Conservation (phyloP, 1,140 invertebrate genomes). For the Drosophila tristis region DNA sequence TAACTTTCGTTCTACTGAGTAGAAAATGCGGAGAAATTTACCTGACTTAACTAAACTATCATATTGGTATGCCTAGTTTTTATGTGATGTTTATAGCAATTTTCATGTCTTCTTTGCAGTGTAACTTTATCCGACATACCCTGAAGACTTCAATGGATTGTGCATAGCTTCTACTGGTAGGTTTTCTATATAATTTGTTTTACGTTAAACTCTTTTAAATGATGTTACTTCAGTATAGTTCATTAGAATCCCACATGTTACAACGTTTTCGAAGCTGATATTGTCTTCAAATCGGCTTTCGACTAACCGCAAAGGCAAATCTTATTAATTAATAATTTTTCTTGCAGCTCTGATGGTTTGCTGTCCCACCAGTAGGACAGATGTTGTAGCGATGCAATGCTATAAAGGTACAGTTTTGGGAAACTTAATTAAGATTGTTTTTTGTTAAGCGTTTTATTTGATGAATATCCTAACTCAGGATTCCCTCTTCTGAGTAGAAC, state of each 20-base stretch:
- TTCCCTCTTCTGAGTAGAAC: slow-evolving; percentile 82
- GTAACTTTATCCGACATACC: no score
- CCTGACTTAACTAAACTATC: slow-evolving; percentile 36
- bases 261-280: slow-evolving; percentile 72
- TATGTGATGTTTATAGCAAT: not conserved
- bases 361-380: no score
- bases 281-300: not conserved
- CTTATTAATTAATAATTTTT: not conserved
- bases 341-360: slow-evolving; percentile 3
- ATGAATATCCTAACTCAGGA: slow-evolving; percentile 74
- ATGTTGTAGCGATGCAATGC: no score
- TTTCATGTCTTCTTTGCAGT: not conserved
- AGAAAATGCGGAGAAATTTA: slow-evolving; percentile 65
- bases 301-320: no score
- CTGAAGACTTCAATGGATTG: not conserved
- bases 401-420: slow-evolving; percentile 22
- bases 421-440: not conserved
- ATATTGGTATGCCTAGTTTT: not conserved
- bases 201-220: slow-evolving; percentile 9
- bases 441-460: slow-evolving; percentile 36
- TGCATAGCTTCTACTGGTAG: slow-evolving; percentile 2
- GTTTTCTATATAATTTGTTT: not conserved
- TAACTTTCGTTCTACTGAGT: slow-evolving; percentile 82
- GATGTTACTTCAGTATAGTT: slow-evolving; percentile 79
- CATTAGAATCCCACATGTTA: slow-evolving; percentile 79